A percentile compares a stretch with the other conserved stretches of the same genome.
These are phyloP conservation scores for Hippoglossus stenolepis DNA, from an alignment of 2,113 vertebrate genomes.

Conservation along the genomic window DNA sequence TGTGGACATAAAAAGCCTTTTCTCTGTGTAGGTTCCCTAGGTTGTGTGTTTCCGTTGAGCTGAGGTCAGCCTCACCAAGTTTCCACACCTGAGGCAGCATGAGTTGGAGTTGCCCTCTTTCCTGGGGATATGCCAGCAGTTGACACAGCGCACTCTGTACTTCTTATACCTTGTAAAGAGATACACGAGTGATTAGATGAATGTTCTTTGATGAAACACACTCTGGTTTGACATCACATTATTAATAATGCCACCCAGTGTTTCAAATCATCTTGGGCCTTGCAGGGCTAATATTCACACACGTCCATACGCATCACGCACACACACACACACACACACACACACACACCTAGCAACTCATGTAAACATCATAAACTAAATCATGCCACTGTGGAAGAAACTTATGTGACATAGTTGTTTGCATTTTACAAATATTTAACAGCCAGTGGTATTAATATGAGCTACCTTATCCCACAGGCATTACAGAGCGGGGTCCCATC, in stretches of 20 bases:
- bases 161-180: constrained; percentile 88
- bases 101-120: constrained; percentile 86
- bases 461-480: constrained; percentile 92
- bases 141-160: constrained; percentile 87
- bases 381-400: background rate
- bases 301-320: no score
- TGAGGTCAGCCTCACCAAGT: constrained; percentile 67
- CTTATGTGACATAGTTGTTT: background rate
- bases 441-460: background rate
- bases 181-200: constrained; percentile 3
- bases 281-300: no score
- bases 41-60: constrained; percentile 70
- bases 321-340: no score
- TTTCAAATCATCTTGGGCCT: no score
- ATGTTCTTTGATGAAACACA: no score
- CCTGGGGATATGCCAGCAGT: constrained; percentile 91
- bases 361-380: no score
- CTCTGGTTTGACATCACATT: no score
- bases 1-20: constrained; percentile 30
- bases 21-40: constrained; percentile 41
- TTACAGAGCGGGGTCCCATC: constrained; percentile 93
- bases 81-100: constrained; percentile 85
- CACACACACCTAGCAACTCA: no score
- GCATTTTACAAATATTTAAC: background rate
- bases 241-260: no score